These are phyloP conservation scores for Ciona savignyi DNA, from an alignment of 23 tunicate species.

Conservation along the genomic window DNA sequence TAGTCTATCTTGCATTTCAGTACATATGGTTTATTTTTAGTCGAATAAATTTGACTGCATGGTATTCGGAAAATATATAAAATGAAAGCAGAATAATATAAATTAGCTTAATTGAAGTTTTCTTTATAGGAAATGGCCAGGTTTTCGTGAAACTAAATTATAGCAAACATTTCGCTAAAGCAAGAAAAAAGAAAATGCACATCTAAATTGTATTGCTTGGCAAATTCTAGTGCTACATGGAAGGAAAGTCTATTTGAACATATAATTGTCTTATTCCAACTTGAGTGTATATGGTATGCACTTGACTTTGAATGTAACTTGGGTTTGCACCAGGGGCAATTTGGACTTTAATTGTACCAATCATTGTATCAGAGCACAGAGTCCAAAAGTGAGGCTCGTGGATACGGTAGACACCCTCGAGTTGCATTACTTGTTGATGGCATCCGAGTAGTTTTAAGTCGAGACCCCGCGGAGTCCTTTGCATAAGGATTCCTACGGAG, in stretches of 20 bases:
- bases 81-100: no score
- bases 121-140: no score
- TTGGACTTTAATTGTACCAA: conserved; percentile 87
- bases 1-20: no score
- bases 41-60: no score
- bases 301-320: conserved; percentile 80
- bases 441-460: conserved; percentile 54
- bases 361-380: conserved; percentile 70
- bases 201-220: neutral
- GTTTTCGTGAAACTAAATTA: no score
- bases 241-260: conserved; percentile 79
- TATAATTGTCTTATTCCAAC: conserved; percentile 77
- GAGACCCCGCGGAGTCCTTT: conserved; percentile 50
- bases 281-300: conserved; percentile 68
- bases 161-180: no score
- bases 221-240: neutral
- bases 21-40: no score
- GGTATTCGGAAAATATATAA: no score
- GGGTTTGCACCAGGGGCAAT: conserved; percentile 87
- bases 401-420: conserved; percentile 92
- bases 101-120: no score
- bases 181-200: neutral
- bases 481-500: conserved; percentile 75
- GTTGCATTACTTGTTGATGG: conserved; percentile 78
- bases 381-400: conserved; percentile 97